Conservation (phyloP, 2,888 invertebrate genomes). For the Ormyrus pomaceus region DNA sequence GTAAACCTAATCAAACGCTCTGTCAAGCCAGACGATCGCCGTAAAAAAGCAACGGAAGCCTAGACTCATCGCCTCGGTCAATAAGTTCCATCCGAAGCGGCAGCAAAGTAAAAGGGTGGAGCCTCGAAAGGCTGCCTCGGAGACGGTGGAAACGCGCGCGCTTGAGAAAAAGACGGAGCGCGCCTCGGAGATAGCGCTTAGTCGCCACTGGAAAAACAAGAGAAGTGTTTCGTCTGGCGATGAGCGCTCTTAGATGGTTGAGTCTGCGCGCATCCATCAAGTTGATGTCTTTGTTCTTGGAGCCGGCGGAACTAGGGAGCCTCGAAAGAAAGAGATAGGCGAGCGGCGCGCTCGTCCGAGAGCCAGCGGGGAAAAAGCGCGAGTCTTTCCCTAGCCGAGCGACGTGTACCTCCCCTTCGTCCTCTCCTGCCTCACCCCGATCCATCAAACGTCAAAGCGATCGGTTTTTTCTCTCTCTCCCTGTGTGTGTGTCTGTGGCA, state of each 20-base stretch:
- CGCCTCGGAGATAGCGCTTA: constrained; percentile 56
- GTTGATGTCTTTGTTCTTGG: constrained; percentile 75
- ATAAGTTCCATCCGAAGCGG: constrained; percentile 5
- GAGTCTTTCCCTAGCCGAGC: constrained; percentile 11
- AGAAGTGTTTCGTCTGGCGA: constrained; percentile 66
- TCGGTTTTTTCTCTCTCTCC: constrained; percentile 65
- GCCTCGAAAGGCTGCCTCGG: not conserved
- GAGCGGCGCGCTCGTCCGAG: constrained; percentile 51
- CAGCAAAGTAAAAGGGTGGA: constrained; percentile 22
- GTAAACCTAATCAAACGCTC: constrained; percentile 44
- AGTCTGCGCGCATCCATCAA: constrained; percentile 68
- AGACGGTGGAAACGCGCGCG: not conserved
- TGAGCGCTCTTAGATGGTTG: constrained; percentile 63
- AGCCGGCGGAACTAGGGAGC: constrained; percentile 44
- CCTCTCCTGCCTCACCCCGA: constrained; percentile 62
- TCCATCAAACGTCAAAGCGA: constrained; percentile 74
- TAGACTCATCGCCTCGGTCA: not conserved
- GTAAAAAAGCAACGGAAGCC: not conserved
- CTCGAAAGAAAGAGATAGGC: constrained; percentile 14
- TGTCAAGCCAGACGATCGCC: constrained; percentile 28
- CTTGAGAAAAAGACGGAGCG: constrained; percentile 2
- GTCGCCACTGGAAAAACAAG: constrained; percentile 60
- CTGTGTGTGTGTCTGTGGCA: constrained; percentile 57
- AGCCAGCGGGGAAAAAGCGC: constrained; percentile 63
- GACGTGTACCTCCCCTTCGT: constrained; percentile 15